Conservation (phyloP, 2,888 invertebrate species). For the Hypercompe scribonia region DNA sequence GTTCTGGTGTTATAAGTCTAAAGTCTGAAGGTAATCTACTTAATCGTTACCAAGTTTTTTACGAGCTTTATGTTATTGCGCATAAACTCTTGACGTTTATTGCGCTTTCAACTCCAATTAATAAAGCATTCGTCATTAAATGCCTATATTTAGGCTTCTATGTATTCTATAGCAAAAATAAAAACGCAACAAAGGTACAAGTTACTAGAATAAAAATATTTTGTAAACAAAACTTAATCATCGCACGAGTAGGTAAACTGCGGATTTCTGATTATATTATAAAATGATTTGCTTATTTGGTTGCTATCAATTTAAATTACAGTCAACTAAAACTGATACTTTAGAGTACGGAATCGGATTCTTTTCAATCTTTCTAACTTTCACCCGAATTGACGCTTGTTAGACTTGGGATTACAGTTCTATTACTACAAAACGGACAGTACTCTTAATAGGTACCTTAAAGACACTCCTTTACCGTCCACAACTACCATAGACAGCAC, state of each 20-base stretch:
- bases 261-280: not conserved
- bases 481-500: not conserved
- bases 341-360: not conserved
- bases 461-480: not conserved
- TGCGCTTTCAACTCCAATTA: slow-evolving; percentile 50
- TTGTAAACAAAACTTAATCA: not conserved
- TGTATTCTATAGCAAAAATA: not conserved
- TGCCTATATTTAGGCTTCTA: slow-evolving; percentile 34
- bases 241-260: not conserved
- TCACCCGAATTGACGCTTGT: not conserved
- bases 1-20: slow-evolving; percentile 36
- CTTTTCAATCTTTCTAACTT: not conserved
- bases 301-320: not conserved
- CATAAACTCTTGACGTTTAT: slow-evolving; percentile 53
- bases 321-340: not conserved
- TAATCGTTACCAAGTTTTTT: slow-evolving; percentile 50
- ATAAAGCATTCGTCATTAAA: slow-evolving; percentile 39
- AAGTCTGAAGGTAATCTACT: slow-evolving; percentile 50
- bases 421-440: not conserved
- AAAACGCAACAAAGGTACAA: not conserved
- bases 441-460: not conserved
- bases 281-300: not conserved
- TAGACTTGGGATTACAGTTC: not conserved
- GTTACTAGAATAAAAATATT: not conserved
- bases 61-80: slow-evolving; percentile 48